phyloP scores from a whole-genome alignment of 2,797 vertebrate species.

The Crenichthys baileyi region DNA sequence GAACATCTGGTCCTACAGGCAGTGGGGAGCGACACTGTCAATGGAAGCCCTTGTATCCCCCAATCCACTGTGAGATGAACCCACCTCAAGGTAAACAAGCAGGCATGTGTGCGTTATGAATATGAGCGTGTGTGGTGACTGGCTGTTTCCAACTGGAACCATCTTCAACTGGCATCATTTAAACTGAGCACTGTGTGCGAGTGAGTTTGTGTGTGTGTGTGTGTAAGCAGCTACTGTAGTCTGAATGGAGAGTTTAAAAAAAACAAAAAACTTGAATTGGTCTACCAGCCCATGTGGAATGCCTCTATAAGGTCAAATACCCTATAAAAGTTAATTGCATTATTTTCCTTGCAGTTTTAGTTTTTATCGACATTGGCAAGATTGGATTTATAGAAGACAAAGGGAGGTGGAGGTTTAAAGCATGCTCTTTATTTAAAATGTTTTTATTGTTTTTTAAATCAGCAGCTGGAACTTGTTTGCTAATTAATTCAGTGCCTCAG shows the following conservation, averaged over 20 bases:
- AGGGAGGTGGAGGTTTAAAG: not conserved
- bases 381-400: conserved; percentile 4
- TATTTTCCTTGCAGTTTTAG: not conserved
- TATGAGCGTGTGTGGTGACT: conserved; percentile 18
- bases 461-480: conserved; percentile 26
- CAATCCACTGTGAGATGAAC: conserved; percentile 62
- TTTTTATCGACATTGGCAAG: not conserved
- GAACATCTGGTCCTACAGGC: conserved; percentile 73
- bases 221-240: conserved; percentile 39
- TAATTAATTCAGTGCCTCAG: conserved; percentile 15
- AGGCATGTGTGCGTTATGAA: conserved; percentile 57
- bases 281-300: not conserved
- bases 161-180: conserved; percentile 41
- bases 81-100: conserved; percentile 65
- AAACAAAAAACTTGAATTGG: no score
- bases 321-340: not conserved
- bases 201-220: not conserved
- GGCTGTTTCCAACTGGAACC: conserved; percentile 23
- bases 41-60: conserved; percentile 72
- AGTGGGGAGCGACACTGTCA: conserved; percentile 62
- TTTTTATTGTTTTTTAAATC: conserved; percentile 1
- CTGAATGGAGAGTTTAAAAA: conserved; percentile 8
- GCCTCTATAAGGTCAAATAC: not conserved
- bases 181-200: conserved; percentile 7
- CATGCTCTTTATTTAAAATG: not conserved